A percentile compares a stretch with the other conserved stretches of the same genome.
These are phyloP conservation scores for Pseudomyrmex pallidus DNA, from an alignment of 1,140 invertebrate genomes.

Conservation along the genomic window DNA sequence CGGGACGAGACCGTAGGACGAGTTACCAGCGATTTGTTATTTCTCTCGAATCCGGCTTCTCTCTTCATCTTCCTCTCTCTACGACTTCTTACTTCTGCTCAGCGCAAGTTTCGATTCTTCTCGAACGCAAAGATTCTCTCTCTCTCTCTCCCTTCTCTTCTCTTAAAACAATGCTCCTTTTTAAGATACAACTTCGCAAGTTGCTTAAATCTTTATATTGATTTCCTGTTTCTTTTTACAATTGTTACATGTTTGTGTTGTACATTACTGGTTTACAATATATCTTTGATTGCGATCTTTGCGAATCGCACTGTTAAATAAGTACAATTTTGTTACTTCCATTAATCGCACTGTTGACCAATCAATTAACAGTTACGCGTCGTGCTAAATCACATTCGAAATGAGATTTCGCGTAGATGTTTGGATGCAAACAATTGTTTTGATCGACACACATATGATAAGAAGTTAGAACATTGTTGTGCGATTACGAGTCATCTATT, in stretches of 20 bases:
- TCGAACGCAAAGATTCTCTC: not conserved
- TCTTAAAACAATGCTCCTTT: not conserved
- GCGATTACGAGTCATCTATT: slow-evolving; percentile 1
- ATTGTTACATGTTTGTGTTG: no score
- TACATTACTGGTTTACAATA: no score
- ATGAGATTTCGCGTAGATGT: not conserved
- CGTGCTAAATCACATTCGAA: not conserved
- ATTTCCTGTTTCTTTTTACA: no score
- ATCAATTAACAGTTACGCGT: no score
- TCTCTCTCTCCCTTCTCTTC: not conserved
- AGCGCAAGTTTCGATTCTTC: slow-evolving; percentile 22
- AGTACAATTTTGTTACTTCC: no score
- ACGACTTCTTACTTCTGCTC: slow-evolving; percentile 9
- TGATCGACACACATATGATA: no score
- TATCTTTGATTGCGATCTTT: no score
- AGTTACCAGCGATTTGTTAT: slow-evolving; percentile 49
- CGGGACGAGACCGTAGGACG: slow-evolving; percentile 2
- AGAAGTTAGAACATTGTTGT: slow-evolving; percentile 5
- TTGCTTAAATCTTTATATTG: no score
- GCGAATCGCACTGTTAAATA: no score
- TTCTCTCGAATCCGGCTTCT: not conserved
- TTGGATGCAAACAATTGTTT: slow-evolving; percentile 30
- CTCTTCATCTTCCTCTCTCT: slow-evolving; percentile 27
- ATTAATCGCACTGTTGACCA: no score
- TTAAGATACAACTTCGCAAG: not conserved